These are phyloP conservation scores for Diceros bicornis DNA, from an alignment of 2,797 vertebrate species.

Conservation along the genomic window DNA sequence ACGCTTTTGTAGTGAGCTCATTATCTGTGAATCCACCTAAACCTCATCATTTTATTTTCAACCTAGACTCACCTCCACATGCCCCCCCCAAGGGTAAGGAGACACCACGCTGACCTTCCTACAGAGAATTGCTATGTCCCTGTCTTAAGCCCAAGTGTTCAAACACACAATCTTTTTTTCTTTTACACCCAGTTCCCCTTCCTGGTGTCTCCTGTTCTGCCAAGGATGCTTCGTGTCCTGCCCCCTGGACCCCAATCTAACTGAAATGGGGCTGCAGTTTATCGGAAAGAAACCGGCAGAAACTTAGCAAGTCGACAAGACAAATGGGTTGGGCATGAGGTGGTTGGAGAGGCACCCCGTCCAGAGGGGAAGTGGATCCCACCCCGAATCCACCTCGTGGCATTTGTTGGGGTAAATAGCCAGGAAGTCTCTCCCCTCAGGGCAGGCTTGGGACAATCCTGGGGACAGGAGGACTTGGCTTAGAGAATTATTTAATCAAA, in stretches of 20 bases:
- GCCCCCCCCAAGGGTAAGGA: neutral
- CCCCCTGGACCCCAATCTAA: too few relatives aligned
- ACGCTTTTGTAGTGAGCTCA: neutral
- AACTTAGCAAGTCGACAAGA: neutral
- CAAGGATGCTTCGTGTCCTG: neutral
- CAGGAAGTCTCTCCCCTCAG: neutral
- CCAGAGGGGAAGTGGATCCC: neutral
- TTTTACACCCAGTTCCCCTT: neutral
- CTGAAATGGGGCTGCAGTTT: neutral
- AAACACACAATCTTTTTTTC: neutral
- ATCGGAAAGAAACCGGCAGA: neutral
- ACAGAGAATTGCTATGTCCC: neutral
- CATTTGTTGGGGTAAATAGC: neutral
- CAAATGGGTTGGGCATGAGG: too few relatives aligned
- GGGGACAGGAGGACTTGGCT: too few relatives aligned
- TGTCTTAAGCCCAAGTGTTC: neutral
- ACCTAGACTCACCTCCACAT: neutral
- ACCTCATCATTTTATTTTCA: neutral
- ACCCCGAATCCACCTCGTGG: neutral
- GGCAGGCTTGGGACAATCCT: neutral
- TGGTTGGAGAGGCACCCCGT: too few relatives aligned
- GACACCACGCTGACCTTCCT: too few relatives aligned
- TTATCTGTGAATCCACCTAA: neutral
- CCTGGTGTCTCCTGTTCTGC: neutral
- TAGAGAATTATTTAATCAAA: neutral